Conservation (phyloP, 92 coral and sea anemone genomes). For the Pocillopora meandrina region DNA sequence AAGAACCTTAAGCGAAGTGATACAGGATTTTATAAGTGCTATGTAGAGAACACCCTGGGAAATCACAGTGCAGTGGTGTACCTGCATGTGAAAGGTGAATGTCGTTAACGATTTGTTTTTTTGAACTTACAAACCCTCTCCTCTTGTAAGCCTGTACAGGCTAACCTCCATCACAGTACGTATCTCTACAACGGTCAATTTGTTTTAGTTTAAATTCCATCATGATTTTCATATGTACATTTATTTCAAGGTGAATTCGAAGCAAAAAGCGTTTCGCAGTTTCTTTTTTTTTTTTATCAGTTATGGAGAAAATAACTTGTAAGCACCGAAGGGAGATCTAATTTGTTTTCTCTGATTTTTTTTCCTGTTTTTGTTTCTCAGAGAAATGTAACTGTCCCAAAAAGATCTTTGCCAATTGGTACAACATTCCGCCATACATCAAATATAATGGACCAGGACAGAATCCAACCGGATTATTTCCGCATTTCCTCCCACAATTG, state of each 20-base stretch:
- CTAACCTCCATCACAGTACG: no score
- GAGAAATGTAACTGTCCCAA: constrained; percentile 92
- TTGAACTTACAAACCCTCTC: no score
- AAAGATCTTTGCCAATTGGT: constrained; percentile 82
- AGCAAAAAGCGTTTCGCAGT: no score
- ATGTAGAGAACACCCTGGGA: constrained; percentile 72
- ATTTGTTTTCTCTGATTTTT: not conserved
- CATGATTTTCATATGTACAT: no score
- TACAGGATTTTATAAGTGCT: constrained; percentile 74
- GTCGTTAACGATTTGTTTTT: not conserved
- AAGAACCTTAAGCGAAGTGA: constrained; percentile 59
- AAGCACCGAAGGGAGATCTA: no score
- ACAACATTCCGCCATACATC: constrained; percentile 77
- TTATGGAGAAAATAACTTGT: no score
- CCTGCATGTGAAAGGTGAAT: constrained; percentile 78
- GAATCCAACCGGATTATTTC: constrained; percentile 69
- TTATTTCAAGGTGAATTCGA: no score
- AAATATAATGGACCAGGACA: constrained; percentile 6
- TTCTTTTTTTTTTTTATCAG: no score
- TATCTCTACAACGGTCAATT: no score
- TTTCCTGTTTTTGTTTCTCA: constrained; percentile 23
- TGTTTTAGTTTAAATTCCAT: no score
- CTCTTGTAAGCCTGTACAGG: no score
- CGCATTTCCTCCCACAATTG: constrained; percentile 61
- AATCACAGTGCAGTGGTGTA: constrained; percentile 16